phyloP scores from a whole-genome alignment of 2,888 invertebrate genomes.

The Acheta domesticus region DNA sequence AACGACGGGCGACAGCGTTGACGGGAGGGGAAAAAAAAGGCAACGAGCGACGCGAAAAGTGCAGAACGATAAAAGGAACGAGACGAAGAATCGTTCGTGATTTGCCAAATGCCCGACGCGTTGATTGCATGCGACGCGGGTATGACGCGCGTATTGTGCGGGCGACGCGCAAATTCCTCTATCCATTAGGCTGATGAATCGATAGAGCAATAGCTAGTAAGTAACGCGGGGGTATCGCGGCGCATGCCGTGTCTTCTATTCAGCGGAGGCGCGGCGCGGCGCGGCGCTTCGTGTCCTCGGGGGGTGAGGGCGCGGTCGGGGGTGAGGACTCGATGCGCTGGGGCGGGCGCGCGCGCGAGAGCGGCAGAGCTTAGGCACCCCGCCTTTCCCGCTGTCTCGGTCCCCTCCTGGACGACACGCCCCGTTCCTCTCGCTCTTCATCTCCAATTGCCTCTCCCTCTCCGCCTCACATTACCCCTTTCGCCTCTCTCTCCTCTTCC shows the following conservation, averaged over 20 bases:
- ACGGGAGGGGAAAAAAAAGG: conserved; percentile 4
- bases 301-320: background rate
- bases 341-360: background rate
- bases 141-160: background rate
- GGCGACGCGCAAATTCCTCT: conserved; percentile 11
- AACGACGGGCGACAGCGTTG: background rate
- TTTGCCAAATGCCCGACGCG: background rate
- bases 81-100: background rate
- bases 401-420: no score
- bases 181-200: conserved; percentile 35
- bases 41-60: background rate
- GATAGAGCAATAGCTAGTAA: conserved; percentile 24
- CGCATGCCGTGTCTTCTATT: no score
- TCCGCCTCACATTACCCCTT: no score
- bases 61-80: background rate
- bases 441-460: no score
- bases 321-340: background rate
- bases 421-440: no score
- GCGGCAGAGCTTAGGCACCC: no score
- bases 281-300: background rate
- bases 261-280: no score
- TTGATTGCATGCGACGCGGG: background rate
- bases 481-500: no score
- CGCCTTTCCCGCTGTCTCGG: no score
- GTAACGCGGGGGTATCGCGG: background rate